These are phyloP conservation scores for Epirrita christyi DNA, from an alignment of 2,888 invertebrate species.

Conservation along the genomic window DNA sequence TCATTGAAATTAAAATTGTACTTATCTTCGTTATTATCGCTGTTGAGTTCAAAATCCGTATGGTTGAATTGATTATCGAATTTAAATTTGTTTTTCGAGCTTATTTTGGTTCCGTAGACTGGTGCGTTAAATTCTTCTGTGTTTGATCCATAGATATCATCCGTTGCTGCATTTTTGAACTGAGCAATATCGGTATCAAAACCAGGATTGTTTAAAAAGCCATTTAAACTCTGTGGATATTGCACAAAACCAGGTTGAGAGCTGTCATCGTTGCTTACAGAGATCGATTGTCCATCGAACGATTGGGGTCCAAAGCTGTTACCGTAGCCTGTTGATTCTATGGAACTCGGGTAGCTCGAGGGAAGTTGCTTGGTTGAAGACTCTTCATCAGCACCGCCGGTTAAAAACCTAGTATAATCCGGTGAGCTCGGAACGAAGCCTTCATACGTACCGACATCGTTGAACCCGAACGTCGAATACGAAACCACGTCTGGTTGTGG, in stretches of 20 bases:
- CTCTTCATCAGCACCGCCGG: constrained; percentile 58
- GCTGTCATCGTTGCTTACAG: constrained; percentile 47
- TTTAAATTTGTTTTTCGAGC: constrained; percentile 57
- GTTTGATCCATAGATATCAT: constrained; percentile 47
- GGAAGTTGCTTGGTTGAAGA: constrained; percentile 66
- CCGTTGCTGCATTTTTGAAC: constrained; percentile 48
- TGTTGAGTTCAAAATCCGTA: constrained; percentile 56
- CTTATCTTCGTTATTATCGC: constrained; percentile 52
- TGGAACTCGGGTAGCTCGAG: constrained; percentile 72
- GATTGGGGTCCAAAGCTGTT: constrained; percentile 54
- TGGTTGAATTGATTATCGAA: constrained; percentile 51
- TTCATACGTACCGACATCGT: constrained; percentile 72
- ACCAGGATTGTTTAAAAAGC: constrained; percentile 57
- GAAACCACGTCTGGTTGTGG: constrained; percentile 75
- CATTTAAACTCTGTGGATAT: constrained; percentile 57
- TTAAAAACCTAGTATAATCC: constrained; percentile 66
- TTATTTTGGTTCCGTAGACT: constrained; percentile 72
- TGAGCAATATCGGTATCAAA: constrained; percentile 51
- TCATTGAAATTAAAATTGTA: constrained; percentile 48
- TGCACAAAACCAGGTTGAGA: constrained; percentile 60
- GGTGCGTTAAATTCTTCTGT: constrained; percentile 55
- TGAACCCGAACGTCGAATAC: constrained; percentile 77
- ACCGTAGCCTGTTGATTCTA: constrained; percentile 60
- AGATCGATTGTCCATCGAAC: constrained; percentile 52
- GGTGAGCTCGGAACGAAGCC: constrained; percentile 76